phyloP scores from a whole-genome alignment of 2,113 vertebrate species.

The Strigops habroptila region DNA sequence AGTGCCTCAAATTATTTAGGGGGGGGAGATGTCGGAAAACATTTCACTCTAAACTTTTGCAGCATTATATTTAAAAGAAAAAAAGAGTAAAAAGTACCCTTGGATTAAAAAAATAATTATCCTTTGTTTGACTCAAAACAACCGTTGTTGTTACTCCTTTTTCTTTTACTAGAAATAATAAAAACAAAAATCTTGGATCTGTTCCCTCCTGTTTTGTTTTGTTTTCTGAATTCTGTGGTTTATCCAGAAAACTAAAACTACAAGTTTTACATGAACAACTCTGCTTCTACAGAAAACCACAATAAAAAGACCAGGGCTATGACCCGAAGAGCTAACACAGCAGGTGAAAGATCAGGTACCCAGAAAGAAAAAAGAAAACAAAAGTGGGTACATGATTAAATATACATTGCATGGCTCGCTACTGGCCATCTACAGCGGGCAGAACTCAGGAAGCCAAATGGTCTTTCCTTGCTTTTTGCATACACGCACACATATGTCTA shows the following conservation, averaged over 20 bases:
- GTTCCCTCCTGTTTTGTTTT: not conserved
- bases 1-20: not conserved
- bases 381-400: not conserved
- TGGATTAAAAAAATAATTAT: slow-evolving; percentile 23
- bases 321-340: not conserved
- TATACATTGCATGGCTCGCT: not conserved
- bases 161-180: not conserved
- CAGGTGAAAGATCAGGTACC: not conserved
- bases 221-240: not conserved
- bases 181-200: not conserved
- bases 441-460: not conserved
- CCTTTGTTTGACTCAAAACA: not conserved
- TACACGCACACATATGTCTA: too few species aligned
- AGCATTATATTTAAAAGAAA: not conserved
- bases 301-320: not conserved
- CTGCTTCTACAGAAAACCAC: not conserved
- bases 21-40: not conserved
- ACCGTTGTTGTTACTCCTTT: not conserved
- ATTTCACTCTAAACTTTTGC: not conserved
- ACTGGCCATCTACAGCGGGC: not conserved
- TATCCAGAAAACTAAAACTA: not conserved
- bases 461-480: not conserved
- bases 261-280: not conserved
- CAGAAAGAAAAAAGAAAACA: not conserved
- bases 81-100: not conserved